Conservation (phyloP, 2,113 vertebrate genomes). For the Clinocottus analis region DNA sequence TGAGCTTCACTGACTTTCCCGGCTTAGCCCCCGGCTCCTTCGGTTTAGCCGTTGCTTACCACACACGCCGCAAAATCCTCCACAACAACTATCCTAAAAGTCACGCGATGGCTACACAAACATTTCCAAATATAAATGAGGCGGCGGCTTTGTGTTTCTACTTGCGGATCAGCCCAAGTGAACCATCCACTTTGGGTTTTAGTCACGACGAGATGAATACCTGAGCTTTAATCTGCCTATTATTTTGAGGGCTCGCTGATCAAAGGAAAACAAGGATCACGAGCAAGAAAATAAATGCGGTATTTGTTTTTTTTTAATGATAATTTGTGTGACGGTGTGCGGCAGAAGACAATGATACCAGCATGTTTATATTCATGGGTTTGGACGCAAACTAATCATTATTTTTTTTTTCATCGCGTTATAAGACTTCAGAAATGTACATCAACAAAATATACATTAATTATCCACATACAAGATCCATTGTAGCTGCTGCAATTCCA, state of each 20-base stretch:
- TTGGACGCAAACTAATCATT: not conserved
- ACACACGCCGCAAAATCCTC: constrained; percentile 12
- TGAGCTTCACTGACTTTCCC: not conserved
- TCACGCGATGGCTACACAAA: constrained; percentile 14
- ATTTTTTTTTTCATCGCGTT: not conserved
- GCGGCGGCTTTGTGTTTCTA: constrained; percentile 21
- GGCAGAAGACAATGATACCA: not conserved
- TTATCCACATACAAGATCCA: not conserved
- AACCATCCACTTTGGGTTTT: constrained; percentile 12
- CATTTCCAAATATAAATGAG: constrained; percentile 40
- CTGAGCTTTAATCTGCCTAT: constrained; percentile 49
- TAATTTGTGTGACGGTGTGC: not conserved
- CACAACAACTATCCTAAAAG: not conserved
- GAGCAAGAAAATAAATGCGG: not conserved
- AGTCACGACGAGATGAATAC: constrained; percentile 33
- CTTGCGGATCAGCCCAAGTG: constrained; percentile 15
- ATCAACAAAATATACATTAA: not conserved
- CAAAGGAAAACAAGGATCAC: constrained; percentile 20
- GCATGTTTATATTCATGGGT: not conserved
- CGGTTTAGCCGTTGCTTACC: not conserved
- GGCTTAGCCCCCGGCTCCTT: not conserved
- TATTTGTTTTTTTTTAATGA: constrained; percentile 2
- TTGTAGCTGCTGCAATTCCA: not conserved
- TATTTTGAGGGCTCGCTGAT: constrained; percentile 39
- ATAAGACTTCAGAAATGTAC: not conserved